Percentiles rank a stretch among this genome's conserved stretches.
These are phyloP conservation scores for Lepetodrilus schrolli DNA, from an alignment of 2,888 invertebrate species.

Conservation along the genomic window DNA sequence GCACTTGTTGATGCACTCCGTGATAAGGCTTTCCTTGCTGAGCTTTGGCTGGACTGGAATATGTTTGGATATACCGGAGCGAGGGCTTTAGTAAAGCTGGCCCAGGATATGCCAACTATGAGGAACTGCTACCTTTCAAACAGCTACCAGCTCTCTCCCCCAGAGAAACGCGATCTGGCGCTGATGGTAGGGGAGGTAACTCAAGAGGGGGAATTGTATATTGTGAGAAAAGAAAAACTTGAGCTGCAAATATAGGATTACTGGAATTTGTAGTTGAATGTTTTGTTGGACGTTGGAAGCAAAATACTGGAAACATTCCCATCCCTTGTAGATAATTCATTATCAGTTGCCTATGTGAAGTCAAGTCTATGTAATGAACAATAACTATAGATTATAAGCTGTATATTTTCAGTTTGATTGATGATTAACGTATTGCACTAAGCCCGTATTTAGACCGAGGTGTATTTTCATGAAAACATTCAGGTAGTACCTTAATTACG, in stretches of 20 bases:
- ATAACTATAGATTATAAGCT: too few relatives aligned
- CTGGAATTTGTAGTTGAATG: too few relatives aligned
- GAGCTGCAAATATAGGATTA: not conserved
- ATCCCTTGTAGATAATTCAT: too few relatives aligned
- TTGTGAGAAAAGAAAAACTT: not conserved
- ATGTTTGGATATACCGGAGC: not conserved
- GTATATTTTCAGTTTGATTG: too few relatives aligned
- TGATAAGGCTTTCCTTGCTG: not conserved
- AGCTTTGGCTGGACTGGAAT: slow-evolving; percentile 1
- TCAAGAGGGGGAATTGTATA: not conserved
- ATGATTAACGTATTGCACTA: too few relatives aligned
- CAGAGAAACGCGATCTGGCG: not conserved
- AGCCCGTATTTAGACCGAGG: too few relatives aligned
- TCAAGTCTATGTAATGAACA: too few relatives aligned
- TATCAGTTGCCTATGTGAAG: too few relatives aligned
- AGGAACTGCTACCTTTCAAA: not conserved
- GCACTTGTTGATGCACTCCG: not conserved
- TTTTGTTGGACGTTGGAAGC: too few relatives aligned
- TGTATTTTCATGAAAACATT: too few relatives aligned
- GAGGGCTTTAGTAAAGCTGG: not conserved
- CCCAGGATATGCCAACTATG: not conserved
- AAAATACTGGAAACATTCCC: too few relatives aligned
- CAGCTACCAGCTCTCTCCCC: slow-evolving; percentile 1
- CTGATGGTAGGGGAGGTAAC: not conserved
- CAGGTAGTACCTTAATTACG: too few relatives aligned